Evolutionary conservation across 2,797 vertebrate genomes (phyloP), one percentile per base, ranked within the genome.

Genomic region (Pagetopsis macropterus): DNA sequence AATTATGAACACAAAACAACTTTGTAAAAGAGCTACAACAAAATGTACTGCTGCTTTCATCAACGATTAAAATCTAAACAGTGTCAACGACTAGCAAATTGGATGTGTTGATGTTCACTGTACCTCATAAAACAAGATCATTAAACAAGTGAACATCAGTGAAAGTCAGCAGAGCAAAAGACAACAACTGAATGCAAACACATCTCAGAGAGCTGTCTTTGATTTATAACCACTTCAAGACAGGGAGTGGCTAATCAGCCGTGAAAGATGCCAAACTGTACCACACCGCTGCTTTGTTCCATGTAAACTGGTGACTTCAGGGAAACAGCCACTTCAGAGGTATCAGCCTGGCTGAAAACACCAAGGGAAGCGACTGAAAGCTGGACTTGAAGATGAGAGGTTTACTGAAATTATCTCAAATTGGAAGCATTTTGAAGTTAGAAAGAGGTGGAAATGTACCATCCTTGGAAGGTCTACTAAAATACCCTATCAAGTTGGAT

Each of bases 61-160:
- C 69, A 66, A 33, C 61, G 56, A 86, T 87, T 89, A 82, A 87
- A 84, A 87, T 84, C 78, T 79, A 84, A 89, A 81, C 60, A 72
- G 75, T 75, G 81, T 83, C 81, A 80, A 63, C 11, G n/a, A 70
- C 37, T 27, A 79, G 63, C 76, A 87, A 89, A 88, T 84, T 81
- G 76, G 75, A 87, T 63, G 60, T 58, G 72, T 46, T 71, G 69
- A 86, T 82, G 80, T 84, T 89, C 80, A 75, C 69, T 64, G 79
- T 77, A 71, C 56, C 84, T 66, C 71, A 62, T 86, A 87, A 86
- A 89, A 83, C 81, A 79, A 80, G 68, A 76, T 85, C 79, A 87
- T 87, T 83, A 82, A 89, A 81, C 74, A 68, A 75, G 75, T 1
- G 65, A 84, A 72, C 84, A 70, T 82, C 76, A 82, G 76, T 66